These are phyloP conservation scores for Toxotes lorentzi DNA, from an alignment of 2,797 vertebrate species.

Conservation along the genomic window DNA sequence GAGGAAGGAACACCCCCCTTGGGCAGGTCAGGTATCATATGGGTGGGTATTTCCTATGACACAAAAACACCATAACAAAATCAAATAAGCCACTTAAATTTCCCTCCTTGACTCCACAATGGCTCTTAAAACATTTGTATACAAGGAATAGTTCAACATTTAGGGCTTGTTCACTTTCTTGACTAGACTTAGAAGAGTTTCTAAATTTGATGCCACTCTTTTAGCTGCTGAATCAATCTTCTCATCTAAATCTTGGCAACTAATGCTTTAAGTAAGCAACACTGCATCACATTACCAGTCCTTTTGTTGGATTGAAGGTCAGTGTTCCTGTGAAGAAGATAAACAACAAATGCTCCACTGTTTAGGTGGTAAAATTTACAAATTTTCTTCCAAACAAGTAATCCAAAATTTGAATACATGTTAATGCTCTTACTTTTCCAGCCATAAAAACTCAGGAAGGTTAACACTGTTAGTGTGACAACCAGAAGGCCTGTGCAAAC, in stretches of 20 bases:
- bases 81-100: neutral
- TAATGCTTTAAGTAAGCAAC: neutral
- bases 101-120: neutral
- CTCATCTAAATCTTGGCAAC: neutral
- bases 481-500: conserved; percentile 41
- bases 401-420: neutral
- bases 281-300: conserved; percentile 47
- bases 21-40: conserved; percentile 31
- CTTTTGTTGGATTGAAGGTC: neutral
- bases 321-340: conserved; percentile 29
- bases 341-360: neutral
- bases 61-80: conserved; percentile 26
- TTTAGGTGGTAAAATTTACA: neutral
- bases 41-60: conserved; percentile 44
- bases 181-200: neutral
- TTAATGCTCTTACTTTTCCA: conserved; percentile 52
- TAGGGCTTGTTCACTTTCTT: neutral
- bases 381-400: neutral
- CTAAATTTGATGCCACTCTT: neutral
- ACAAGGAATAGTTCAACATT: neutral
- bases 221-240: neutral
- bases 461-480: neutral
- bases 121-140: neutral
- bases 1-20: conserved; percentile 1
- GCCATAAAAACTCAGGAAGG: conserved; percentile 3